Percentiles rank a stretch among this genome's conserved stretches.
phyloP scores from a whole-genome alignment of 2,113 vertebrate species.

The Dissostichus mawsoni region DNA sequence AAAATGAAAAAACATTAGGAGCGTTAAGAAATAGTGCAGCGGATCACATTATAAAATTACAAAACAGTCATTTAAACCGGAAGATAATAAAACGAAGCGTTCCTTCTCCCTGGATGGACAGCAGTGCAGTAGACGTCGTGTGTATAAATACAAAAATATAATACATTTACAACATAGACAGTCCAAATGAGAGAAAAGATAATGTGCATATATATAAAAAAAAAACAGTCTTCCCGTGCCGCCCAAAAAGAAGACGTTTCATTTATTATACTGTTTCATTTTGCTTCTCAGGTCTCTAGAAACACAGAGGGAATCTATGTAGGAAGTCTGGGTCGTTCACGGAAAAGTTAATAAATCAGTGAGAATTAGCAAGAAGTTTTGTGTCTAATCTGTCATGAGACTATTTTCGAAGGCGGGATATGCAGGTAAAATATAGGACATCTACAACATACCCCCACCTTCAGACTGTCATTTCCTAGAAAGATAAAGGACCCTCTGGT shows the following conservation, averaged over 20 bases:
- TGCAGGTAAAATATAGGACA: constrained; percentile 13
- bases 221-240: background rate
- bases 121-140: too few relatives aligned
- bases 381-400: constrained; percentile 6
- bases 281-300: background rate
- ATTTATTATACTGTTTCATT: background rate
- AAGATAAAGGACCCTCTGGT: constrained; percentile 10
- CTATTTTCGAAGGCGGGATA: constrained; percentile 8
- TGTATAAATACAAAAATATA: too few relatives aligned
- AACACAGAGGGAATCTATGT: background rate
- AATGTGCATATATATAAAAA: background rate
- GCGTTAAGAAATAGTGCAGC: too few relatives aligned
- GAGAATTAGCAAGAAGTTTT: background rate
- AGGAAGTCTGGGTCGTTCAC: background rate
- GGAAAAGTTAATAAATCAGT: constrained; percentile 26
- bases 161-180: too few relatives aligned
- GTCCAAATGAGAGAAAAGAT: too few relatives aligned
- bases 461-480: constrained; percentile 1
- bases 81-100: too few relatives aligned
- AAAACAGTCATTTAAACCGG: too few relatives aligned
- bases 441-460: background rate
- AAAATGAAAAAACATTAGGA: too few relatives aligned
- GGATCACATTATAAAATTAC: too few relatives aligned
- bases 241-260: too few relatives aligned
- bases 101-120: too few relatives aligned